A percentile compares a stretch with the other conserved stretches of the same genome.
Evolutionary conservation across 2,888 invertebrate species (phyloP).

Genomic region (Eledone cirrhosa): DNA sequence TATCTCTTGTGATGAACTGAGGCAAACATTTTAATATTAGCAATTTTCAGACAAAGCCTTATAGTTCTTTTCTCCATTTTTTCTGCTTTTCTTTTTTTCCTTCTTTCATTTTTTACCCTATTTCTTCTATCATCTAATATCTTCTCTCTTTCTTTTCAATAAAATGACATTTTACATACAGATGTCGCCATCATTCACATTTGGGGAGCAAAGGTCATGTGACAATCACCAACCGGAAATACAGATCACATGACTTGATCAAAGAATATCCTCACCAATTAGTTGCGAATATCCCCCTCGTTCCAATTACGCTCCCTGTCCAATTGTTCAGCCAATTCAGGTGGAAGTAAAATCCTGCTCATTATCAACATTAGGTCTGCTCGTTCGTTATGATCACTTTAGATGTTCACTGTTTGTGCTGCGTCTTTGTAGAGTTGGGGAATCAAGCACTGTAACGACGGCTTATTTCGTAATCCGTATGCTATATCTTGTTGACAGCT

Average conservation of each 20-base stretch:
- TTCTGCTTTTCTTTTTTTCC: no score
- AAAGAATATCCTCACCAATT: slow-evolving; percentile 26
- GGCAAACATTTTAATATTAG: no score
- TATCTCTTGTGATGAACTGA: no score
- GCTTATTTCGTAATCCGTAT: no score
- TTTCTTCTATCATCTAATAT: no score
- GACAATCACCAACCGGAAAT: slow-evolving; percentile 26
- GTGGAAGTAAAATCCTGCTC: slow-evolving; percentile 15
- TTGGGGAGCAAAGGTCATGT: slow-evolving; percentile 22
- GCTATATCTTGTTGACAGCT: no score
- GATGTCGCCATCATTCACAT: slow-evolving; percentile 1
- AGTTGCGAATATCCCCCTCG: slow-evolving; percentile 15
- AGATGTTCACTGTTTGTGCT: slow-evolving; percentile 27
- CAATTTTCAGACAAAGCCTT: no score
- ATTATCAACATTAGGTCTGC: slow-evolving; percentile 19
- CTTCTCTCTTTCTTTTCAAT: slow-evolving; percentile 1
- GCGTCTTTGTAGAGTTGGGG: slow-evolving; percentile 12
- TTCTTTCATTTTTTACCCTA: no score
- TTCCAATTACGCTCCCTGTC: slow-evolving; percentile 27
- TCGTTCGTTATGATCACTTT: slow-evolving; percentile 1
- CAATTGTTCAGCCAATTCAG: slow-evolving; percentile 28
- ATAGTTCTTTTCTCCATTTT: no score
- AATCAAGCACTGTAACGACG: not conserved
- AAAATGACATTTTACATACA: slow-evolving; percentile 10
- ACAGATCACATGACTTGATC: slow-evolving; percentile 27